Conservation (phyloP, 2,888 invertebrate genomes). For the Drosophila vallismaia region DNA sequence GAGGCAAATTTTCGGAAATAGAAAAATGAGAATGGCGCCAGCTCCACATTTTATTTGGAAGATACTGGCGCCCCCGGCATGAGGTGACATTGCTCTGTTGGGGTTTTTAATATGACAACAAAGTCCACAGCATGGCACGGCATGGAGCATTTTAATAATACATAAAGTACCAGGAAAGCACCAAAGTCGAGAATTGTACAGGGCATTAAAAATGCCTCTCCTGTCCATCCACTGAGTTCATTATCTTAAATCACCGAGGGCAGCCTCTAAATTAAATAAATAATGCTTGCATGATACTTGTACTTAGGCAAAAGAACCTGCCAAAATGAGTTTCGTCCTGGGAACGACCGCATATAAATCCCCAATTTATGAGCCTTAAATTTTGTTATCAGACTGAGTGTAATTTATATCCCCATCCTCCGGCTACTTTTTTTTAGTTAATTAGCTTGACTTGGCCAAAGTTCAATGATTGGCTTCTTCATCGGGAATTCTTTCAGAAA, state of each 20-base stretch:
- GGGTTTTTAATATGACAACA: constrained; percentile 61
- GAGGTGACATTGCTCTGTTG: constrained; percentile 45
- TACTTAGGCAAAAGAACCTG: constrained; percentile 9
- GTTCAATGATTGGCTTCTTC: constrained; percentile 29
- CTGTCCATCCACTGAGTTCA: constrained; percentile 37
- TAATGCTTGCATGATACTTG: constrained; percentile 32
- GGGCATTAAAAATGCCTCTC: constrained; percentile 4
- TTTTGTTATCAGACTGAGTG: constrained; percentile 4
- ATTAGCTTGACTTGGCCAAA: constrained; percentile 26
- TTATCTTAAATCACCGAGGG: constrained; percentile 43
- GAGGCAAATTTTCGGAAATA: constrained; percentile 20
- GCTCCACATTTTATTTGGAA: background rate
- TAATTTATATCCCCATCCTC: constrained; percentile 9
- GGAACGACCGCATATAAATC: constrained; percentile 23
- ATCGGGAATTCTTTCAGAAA: constrained; percentile 5
- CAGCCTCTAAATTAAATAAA: constrained; percentile 29
- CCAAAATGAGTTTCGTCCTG: constrained; percentile 7
- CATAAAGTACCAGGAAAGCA: constrained; percentile 17
- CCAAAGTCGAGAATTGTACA: background rate
- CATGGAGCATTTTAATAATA: constrained; percentile 57
- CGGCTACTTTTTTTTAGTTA: constrained; percentile 11
- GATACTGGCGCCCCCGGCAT: constrained; percentile 7
- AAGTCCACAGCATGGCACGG: constrained; percentile 26
- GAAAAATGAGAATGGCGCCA: constrained; percentile 36
- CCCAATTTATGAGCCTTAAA: constrained; percentile 30